Evolutionary conservation across 2,797 vertebrate species (phyloP).

Genomic region (Todus mexicanus): DNA sequence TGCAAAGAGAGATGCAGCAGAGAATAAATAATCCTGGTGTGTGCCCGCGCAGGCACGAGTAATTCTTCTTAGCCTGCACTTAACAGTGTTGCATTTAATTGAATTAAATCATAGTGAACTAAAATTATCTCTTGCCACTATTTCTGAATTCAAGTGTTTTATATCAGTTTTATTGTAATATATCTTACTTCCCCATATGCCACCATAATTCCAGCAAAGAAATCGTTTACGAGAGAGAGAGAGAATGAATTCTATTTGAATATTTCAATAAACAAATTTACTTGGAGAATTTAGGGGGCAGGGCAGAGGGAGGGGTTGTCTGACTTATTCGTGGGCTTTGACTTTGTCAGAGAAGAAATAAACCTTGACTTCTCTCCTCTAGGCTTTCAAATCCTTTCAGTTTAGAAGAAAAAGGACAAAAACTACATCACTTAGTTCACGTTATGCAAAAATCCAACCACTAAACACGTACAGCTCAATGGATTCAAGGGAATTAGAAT

Average conservation of each 20-base stretch:
- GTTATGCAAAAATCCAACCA: constrained; percentile 23
- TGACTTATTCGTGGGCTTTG: constrained; percentile 50
- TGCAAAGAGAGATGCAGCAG: not conserved
- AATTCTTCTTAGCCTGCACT: constrained; percentile 46
- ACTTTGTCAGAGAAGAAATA: constrained; percentile 57
- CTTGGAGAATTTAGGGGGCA: not conserved
- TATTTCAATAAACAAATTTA: constrained; percentile 70
- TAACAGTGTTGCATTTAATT: constrained; percentile 58
- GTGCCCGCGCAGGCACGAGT: not conserved
- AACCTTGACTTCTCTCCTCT: constrained; percentile 17
- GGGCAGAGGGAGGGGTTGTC: not conserved
- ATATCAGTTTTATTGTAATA: constrained; percentile 69
- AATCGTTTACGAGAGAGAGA: constrained; percentile 44
- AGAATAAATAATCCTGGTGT: constrained; percentile 41
- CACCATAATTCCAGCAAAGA: constrained; percentile 49
- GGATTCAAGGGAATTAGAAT: constrained; percentile 42
- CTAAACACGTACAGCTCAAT: constrained; percentile 44
- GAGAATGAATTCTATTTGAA: constrained; percentile 61
- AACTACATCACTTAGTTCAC: constrained; percentile 36
- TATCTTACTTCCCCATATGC: constrained; percentile 66
- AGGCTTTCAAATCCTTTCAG: constrained; percentile 2
- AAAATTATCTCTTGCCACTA: constrained; percentile 60
- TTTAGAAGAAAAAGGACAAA: constrained; percentile 48
- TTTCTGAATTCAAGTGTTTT: constrained; percentile 58
- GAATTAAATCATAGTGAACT: constrained; percentile 67